Percentiles rank a stretch among this genome's conserved stretches.
Evolutionary conservation across 2,888 invertebrate species (phyloP).

Genomic region (Melikaiella ostensackeni): DNA sequence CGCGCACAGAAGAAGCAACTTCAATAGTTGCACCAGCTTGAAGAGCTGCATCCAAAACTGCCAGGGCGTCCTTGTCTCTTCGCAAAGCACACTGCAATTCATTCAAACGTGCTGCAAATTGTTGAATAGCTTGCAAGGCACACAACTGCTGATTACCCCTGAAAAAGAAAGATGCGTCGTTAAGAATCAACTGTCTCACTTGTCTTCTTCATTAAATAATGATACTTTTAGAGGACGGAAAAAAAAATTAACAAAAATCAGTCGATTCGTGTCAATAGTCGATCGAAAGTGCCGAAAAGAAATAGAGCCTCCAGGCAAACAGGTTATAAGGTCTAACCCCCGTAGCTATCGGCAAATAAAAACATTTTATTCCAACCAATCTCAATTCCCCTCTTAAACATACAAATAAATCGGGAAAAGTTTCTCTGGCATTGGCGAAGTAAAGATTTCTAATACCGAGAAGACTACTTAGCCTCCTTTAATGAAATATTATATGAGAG

Average conservation of each 20-base stretch:
- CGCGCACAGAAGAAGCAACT: constrained; percentile 80
- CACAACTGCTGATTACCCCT: constrained; percentile 86
- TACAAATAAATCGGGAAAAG: constrained; percentile 51
- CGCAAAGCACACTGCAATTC: constrained; percentile 87
- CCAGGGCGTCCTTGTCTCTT: constrained; percentile 83
- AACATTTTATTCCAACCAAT: constrained; percentile 67
- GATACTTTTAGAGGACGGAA: background rate
- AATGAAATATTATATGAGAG: background rate
- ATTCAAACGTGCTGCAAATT: constrained; percentile 86
- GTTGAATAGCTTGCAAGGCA: constrained; percentile 85
- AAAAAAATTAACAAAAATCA: background rate
- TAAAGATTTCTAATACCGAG: background rate
- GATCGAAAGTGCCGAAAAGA: background rate
- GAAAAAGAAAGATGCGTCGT: constrained; percentile 63
- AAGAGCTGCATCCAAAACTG: constrained; percentile 79
- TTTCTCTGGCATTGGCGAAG: background rate
- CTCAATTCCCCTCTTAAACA: constrained; percentile 54
- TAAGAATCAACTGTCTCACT: background rate
- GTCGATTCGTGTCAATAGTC: background rate
- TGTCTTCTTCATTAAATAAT: background rate
- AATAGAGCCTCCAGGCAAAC: constrained; percentile 4
- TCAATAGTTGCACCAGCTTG: constrained; percentile 76
- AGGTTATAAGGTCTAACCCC: constrained; percentile 41
- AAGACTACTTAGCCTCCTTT: background rate
- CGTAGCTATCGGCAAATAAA: constrained; percentile 66